Percentiles rank a stretch among this genome's conserved stretches.
These are phyloP conservation scores for Blomia tropicalis DNA, from an alignment of 2,888 invertebrate genomes.

Conservation along the genomic window DNA sequence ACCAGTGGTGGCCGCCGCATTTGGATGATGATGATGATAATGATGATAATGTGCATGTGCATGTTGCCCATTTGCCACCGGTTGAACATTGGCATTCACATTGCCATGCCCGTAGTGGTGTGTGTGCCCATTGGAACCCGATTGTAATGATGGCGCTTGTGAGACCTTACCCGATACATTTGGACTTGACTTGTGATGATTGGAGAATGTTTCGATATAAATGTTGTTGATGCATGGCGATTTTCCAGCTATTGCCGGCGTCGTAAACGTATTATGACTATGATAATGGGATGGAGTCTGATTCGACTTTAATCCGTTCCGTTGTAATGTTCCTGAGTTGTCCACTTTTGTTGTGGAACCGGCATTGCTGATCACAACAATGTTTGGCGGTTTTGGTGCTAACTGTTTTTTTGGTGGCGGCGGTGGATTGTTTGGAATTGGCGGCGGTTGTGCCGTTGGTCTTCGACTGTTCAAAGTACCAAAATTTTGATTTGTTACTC, in stretches of 20 bases:
- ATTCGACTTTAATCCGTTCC: background rate
- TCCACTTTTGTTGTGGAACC: slow-evolving; percentile 5
- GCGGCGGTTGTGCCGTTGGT: background rate
- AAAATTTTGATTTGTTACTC: background rate
- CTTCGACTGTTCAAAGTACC: background rate
- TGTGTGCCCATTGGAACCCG: background rate
- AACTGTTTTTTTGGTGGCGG: slow-evolving; percentile 10
- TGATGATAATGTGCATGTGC: slow-evolving; percentile 15
- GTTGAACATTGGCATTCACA: background rate
- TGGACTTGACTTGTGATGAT: slow-evolving; percentile 3
- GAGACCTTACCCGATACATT: background rate
- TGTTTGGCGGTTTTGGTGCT: slow-evolving; percentile 21
- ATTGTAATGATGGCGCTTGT: too few species aligned
- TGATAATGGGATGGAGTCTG: background rate
- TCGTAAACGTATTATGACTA: background rate
- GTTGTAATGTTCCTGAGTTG: background rate
- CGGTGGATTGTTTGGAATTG: slow-evolving; percentile 8
- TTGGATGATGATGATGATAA: slow-evolving; percentile 7
- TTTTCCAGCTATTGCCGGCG: background rate
- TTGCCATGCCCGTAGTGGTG: background rate
- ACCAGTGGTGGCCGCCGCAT: background rate
- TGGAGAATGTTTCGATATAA: slow-evolving; percentile 7
- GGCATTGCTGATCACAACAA: slow-evolving; percentile 3
- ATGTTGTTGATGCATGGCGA: slow-evolving; percentile 13
- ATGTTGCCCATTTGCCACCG: too few species aligned